Percentiles rank a stretch among this genome's conserved stretches.
Evolutionary conservation across 2,888 invertebrate species (phyloP).

Genomic region (Thera britannica): DNA sequence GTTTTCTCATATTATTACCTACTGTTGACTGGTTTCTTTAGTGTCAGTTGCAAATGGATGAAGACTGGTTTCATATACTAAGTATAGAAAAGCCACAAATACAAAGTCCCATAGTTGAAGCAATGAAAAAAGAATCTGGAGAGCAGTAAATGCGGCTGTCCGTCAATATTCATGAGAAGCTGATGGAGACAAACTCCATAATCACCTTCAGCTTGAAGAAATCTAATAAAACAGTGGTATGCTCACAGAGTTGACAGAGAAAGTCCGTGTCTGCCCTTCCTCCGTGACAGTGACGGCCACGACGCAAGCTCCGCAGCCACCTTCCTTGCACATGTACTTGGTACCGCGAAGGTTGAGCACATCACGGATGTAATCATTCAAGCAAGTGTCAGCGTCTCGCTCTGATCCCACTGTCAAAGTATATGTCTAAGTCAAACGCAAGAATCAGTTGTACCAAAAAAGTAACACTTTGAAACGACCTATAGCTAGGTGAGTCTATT

Average conservation of each 20-base stretch:
- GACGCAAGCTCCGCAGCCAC: constrained; percentile 88
- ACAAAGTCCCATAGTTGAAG: too few relatives aligned
- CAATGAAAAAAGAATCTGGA: too few relatives aligned
- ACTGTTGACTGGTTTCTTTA: too few relatives aligned
- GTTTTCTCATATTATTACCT: too few relatives aligned
- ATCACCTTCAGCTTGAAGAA: background rate
- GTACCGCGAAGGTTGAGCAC: constrained; percentile 85
- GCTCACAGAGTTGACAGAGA: constrained; percentile 87
- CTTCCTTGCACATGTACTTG: constrained; percentile 88
- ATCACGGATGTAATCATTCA: constrained; percentile 85
- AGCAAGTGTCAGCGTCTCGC: constrained; percentile 66
- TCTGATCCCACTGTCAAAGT: constrained; percentile 49
- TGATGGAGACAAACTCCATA: background rate
- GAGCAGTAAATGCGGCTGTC: too few relatives aligned
- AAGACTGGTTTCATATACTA: too few relatives aligned
- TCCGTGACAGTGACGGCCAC: constrained; percentile 76
- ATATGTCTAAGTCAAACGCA: too few relatives aligned
- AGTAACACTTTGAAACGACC: too few relatives aligned
- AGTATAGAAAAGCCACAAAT: too few relatives aligned
- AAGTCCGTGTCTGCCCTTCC: constrained; percentile 53
- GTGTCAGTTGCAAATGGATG: too few relatives aligned
- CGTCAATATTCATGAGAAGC: background rate
- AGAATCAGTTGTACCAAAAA: too few relatives aligned
- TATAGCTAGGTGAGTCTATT: too few relatives aligned
- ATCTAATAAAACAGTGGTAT: background rate